These are phyloP conservation scores for Damaliscus lunatus DNA, from an alignment of 2,113 vertebrate species.

Conservation along the genomic window DNA sequence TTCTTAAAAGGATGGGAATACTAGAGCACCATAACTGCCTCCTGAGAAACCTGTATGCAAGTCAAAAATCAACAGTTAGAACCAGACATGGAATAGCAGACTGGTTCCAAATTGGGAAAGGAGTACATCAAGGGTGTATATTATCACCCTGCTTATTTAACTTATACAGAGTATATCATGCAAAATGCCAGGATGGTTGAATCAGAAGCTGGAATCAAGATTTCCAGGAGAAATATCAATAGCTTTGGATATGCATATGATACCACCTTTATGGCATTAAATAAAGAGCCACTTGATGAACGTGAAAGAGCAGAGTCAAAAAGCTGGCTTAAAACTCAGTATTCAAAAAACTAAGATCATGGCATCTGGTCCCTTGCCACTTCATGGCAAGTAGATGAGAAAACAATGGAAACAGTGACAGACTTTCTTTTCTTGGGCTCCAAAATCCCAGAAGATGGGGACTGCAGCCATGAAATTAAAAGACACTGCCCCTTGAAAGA, in stretches of 20 bases:
- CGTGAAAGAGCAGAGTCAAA: neutral
- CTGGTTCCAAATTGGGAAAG: neutral
- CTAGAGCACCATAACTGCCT: neutral
- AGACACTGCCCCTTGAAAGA: neutral
- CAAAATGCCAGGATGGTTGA: neutral
- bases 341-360: neutral
- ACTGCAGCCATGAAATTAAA: neutral
- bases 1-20: neutral
- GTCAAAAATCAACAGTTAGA: neutral
- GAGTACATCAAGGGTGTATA: neutral
- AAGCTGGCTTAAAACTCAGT: neutral
- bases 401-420: neutral
- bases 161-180: neutral
- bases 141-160: neutral
- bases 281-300: neutral
- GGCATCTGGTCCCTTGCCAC: neutral
- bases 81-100: neutral
- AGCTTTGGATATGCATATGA: neutral
- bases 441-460: neutral
- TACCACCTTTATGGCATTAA: neutral
- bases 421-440: neutral
- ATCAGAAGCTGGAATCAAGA: neutral
- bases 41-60: neutral
- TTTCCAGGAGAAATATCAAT: neutral
- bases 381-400: neutral